Conservation (phyloP, 2,797 vertebrate species). For the Tangara arthus region DNA sequence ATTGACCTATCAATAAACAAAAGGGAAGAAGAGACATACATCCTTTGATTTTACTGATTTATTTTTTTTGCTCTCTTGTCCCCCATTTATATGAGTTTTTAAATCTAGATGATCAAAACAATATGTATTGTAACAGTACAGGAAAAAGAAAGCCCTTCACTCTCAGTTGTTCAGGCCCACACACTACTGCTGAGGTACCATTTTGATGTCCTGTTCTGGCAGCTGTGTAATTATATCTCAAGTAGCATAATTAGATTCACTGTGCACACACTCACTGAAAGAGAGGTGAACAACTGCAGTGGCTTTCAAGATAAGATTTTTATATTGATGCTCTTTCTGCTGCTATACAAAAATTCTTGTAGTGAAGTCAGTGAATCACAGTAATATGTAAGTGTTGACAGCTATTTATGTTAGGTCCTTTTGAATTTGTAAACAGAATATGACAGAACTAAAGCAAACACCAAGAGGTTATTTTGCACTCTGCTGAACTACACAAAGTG, state of each 20-base stretch:
- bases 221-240: slow-evolving; percentile 7
- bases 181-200: not conserved
- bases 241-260: slow-evolving; percentile 23
- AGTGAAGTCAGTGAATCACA: slow-evolving; percentile 32
- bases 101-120: not conserved
- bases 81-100: not conserved
- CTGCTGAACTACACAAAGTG: slow-evolving; percentile 36
- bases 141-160: not conserved
- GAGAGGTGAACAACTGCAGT: slow-evolving; percentile 35
- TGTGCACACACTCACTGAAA: not conserved
- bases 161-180: not conserved
- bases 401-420: slow-evolving; percentile 58
- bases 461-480: slow-evolving; percentile 60
- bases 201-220: not conserved
- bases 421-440: slow-evolving; percentile 67
- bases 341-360: slow-evolving; percentile 25
- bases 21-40: not conserved
- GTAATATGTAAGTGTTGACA: slow-evolving; percentile 61
- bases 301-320: slow-evolving; percentile 41
- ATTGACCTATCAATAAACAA: not conserved
- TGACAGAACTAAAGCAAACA: slow-evolving; percentile 65
- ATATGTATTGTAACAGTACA: not conserved
- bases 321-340: slow-evolving; percentile 29
- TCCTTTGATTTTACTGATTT: not conserved
- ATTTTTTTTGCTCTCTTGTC: not conserved